Percentiles rank a stretch among this genome's conserved stretches.
phyloP scores from a whole-genome alignment of 2,888 invertebrate genomes.

The Asteroscopus sphinx region DNA sequence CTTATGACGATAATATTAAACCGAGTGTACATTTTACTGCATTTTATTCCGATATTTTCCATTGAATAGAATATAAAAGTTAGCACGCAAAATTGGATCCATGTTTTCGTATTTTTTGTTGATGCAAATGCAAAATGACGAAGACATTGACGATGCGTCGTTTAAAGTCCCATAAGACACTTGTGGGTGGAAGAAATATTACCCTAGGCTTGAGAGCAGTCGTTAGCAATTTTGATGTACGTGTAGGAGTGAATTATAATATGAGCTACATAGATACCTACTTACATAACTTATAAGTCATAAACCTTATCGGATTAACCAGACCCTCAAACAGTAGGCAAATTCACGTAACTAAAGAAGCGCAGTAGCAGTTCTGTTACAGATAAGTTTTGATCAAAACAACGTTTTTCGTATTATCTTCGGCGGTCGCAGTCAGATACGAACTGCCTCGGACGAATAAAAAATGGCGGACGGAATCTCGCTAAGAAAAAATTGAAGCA shows the following conservation, averaged over 20 bases:
- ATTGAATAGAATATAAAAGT: constrained; percentile 20
- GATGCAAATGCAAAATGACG: constrained; percentile 30
- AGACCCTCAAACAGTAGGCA: too few species aligned
- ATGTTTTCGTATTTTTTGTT: constrained; percentile 18
- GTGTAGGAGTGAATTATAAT: constrained; percentile 16
- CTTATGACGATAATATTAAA: constrained; percentile 42
- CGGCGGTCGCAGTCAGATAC: too few species aligned
- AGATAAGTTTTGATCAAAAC: too few species aligned
- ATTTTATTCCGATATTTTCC: constrained; percentile 35
- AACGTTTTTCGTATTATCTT: too few species aligned
- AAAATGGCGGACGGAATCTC: too few species aligned
- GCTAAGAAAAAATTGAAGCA: too few species aligned
- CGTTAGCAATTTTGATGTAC: constrained; percentile 41
- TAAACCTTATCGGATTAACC: too few species aligned
- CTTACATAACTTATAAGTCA: background rate
- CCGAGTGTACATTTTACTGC: constrained; percentile 39
- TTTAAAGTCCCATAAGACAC: constrained; percentile 45
- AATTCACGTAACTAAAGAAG: too few species aligned
- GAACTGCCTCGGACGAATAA: too few species aligned
- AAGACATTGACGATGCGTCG: constrained; percentile 36
- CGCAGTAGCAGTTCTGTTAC: too few species aligned
- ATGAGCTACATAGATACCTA: background rate
- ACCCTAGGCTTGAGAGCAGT: constrained; percentile 39
- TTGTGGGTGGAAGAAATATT: constrained; percentile 42
- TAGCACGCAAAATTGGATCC: background rate